Conservation (phyloP, 2,888 invertebrate genomes). For the Harpagoxenus sublaevis region DNA sequence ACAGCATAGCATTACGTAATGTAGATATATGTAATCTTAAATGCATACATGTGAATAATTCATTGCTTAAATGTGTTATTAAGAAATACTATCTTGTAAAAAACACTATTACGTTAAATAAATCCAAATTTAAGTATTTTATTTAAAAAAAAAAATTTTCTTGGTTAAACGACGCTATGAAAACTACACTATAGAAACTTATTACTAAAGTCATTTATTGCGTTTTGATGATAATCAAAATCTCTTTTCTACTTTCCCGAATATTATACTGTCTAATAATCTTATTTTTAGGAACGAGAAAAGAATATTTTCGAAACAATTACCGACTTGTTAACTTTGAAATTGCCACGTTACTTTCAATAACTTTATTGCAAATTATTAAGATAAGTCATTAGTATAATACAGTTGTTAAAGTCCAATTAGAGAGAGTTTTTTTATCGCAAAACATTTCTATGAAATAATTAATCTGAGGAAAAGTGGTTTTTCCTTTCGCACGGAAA, state of each 20-base stretch:
- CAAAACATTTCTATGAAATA: neutral
- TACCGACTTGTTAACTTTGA: neutral
- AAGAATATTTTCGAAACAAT: neutral
- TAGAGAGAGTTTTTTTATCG: neutral
- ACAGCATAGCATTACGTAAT: neutral
- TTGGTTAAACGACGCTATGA: neutral
- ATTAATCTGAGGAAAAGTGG: slow-evolving; percentile 22
- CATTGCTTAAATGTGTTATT: neutral
- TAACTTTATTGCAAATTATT: neutral
- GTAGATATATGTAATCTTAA: neutral
- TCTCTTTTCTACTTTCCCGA: neutral
- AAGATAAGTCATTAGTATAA: neutral
- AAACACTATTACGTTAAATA: neutral
- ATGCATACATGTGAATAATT: neutral
- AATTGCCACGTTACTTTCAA: neutral
- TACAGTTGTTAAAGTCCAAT: neutral
- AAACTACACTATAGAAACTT: neutral
- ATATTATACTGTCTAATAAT: neutral
- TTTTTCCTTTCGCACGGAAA: slow-evolving; percentile 1
- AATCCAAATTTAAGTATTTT: neutral
- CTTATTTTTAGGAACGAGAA: neutral
- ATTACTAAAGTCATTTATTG: neutral
- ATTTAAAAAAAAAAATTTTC: neutral
- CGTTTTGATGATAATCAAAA: neutral
- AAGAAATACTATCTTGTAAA: neutral